Conservation (phyloP, 2,113 vertebrate genomes). For the Puma concolor region DNA sequence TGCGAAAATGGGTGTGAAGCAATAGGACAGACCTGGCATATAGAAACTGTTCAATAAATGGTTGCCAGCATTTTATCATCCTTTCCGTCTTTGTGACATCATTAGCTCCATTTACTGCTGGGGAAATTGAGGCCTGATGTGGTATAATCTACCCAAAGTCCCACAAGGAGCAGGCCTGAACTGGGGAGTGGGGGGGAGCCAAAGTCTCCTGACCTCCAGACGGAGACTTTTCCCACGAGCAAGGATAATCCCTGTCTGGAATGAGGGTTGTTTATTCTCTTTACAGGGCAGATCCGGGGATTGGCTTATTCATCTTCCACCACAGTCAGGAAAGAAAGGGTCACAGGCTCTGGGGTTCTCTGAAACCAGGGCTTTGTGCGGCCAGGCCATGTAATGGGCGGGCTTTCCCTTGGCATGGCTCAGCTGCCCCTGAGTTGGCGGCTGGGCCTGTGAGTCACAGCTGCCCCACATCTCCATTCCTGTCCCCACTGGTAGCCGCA, state of each 20-base stretch:
- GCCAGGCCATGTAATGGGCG: neutral
- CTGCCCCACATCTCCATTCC: neutral
- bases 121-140: neutral
- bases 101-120: neutral
- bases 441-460: constrained; percentile 58
- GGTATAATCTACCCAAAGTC: neutral
- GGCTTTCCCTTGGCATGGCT: neutral
- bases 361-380: neutral
- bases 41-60: fast-evolving
- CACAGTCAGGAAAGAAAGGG: neutral
- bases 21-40: neutral
- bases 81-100: neutral
- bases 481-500: neutral
- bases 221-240: neutral
- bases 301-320: neutral
- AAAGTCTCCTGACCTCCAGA: neutral
- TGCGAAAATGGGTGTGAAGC: neutral
- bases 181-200: neutral
- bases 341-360: neutral
- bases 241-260: neutral
- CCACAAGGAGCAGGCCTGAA: neutral
- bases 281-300: neutral
- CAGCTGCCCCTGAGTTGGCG: constrained; percentile 49
- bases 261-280: neutral
- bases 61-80: fast-evolving